Evolutionary conservation across 2,797 vertebrate genomes (phyloP), one percentile per base, ranked within the genome.

Genomic region (Naso thynnoides): DNA sequence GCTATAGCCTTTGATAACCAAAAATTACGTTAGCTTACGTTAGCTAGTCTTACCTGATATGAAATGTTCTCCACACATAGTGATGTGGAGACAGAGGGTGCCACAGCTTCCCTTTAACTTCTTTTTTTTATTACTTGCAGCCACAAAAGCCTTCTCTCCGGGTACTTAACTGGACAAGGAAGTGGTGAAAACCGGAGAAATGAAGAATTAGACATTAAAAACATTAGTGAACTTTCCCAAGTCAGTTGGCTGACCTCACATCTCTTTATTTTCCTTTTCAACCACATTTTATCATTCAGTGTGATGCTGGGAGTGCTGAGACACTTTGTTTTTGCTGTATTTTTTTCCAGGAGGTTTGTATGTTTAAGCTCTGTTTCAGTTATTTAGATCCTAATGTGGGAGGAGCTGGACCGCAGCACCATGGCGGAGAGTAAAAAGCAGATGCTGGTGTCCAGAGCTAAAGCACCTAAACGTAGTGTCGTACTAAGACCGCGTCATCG

Each of bases 381-480:
- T 63, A 27, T 54, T 50, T 2, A 99, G 98, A 79, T 97, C 48
- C 91, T 99, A 1, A 97, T 99, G 52, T 99, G 98, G 98, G 99
- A 99, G 83, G 97, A 98, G 82, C 92, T 99, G 42, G 97, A 99
- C 83, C 99, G 99, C 0, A 97, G 98, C 36, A 90, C 95, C 13
- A 99, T 99, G 97, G 94, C 95, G 0, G 97, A 99, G 86, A 87
- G 88, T 0, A 98, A 99, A 87, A 99, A 99, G 59, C 96, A 99
- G 84, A 99, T 99, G 98, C 92, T 99, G 52, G 98, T 99, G 75
- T 99, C 97, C 0, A 98, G 97, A 99, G 83, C 93, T 99, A 29
- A 96, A 94, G 38, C 97, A 99, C 70, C 97, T 97, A 0, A 97
- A 99, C 81, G 99, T 99, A 0, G 98, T 99, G 48, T 91, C 96